These are phyloP conservation scores for Norana najaformis DNA, from an alignment of 2,888 invertebrate genomes.

Conservation along the genomic window DNA sequence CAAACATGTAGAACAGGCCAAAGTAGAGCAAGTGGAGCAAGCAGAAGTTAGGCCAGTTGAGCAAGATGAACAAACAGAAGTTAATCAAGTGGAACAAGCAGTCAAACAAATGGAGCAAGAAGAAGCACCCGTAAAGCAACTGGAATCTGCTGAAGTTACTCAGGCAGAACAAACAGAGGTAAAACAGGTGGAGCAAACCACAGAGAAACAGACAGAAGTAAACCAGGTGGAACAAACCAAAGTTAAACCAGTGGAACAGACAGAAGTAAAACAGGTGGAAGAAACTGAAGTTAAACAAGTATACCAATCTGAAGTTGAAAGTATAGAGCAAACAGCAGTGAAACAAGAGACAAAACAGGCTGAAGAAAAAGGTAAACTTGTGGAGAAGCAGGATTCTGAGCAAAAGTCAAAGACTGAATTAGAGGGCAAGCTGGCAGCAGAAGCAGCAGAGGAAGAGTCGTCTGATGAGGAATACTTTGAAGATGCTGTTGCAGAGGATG, in stretches of 20 bases:
- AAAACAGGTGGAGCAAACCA: not conserved
- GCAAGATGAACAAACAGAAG: not conserved
- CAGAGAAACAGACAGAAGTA: not conserved
- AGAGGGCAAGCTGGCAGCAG: not conserved
- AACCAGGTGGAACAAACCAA: not conserved
- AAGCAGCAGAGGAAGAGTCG: slow-evolving; percentile 16
- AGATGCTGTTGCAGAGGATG: not conserved
- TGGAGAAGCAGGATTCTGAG: not conserved
- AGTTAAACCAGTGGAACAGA: not conserved
- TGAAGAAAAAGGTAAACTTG: not conserved
- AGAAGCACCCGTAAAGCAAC: too few relatives aligned
- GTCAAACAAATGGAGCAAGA: too few relatives aligned
- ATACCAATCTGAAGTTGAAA: not conserved
- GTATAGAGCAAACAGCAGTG: not conserved
- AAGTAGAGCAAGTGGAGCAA: not conserved
- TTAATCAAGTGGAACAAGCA: too few relatives aligned
- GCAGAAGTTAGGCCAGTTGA: not conserved
- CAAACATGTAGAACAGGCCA: not conserved
- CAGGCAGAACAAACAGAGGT: too few relatives aligned
- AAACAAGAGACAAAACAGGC: not conserved
- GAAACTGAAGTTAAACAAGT: not conserved
- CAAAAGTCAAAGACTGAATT: not conserved
- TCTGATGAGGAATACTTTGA: not conserved
- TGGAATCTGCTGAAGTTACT: too few relatives aligned
- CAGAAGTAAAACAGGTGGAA: not conserved